phyloP scores from a whole-genome alignment of 2,888 invertebrate genomes.

The Agriotes lineatus region DNA sequence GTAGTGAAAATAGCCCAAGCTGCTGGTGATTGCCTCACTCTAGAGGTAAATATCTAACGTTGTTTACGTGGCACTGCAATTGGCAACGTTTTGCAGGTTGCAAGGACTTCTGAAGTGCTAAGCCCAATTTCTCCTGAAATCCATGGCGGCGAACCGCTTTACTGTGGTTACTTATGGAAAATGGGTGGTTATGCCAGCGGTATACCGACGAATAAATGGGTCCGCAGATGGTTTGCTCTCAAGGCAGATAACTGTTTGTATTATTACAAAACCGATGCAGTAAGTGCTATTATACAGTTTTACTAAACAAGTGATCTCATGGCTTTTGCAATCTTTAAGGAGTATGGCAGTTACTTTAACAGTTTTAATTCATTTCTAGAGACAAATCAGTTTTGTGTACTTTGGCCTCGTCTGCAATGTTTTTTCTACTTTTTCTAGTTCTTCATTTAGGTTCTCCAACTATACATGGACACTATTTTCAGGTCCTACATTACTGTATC shows the following conservation, averaged over 20 bases:
- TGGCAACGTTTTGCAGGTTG: slow-evolving; percentile 74
- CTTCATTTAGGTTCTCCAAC: no score
- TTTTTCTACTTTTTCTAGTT: no score
- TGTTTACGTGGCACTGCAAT: no score
- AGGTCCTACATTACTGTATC: no score
- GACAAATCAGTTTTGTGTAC: no score
- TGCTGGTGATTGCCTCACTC: slow-evolving; percentile 85
- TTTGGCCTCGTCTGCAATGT: no score
- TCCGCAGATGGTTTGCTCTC: slow-evolving; percentile 90
- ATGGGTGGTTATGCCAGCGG: slow-evolving; percentile 73
- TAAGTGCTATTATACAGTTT: slow-evolving; percentile 66
- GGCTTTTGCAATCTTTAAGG: not conserved
- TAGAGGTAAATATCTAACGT: slow-evolving; percentile 80
- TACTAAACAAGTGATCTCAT: no score
- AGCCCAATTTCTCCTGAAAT: slow-evolving; percentile 76
- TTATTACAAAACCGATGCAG: slow-evolving; percentile 93
- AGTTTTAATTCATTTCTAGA: no score
- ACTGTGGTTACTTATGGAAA: slow-evolving; percentile 84
- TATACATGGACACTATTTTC: no score
- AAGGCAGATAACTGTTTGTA: slow-evolving; percentile 94
- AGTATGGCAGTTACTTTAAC: not conserved
- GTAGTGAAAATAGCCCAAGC: slow-evolving; percentile 93
- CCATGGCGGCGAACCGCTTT: slow-evolving; percentile 73
- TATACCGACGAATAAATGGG: slow-evolving; percentile 77
- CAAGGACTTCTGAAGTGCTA: slow-evolving; percentile 86